Evolutionary conservation across 2,888 invertebrate genomes (phyloP), one percentile per base, ranked within the genome.

Genomic region (Patella ulyssiponensis): DNA sequence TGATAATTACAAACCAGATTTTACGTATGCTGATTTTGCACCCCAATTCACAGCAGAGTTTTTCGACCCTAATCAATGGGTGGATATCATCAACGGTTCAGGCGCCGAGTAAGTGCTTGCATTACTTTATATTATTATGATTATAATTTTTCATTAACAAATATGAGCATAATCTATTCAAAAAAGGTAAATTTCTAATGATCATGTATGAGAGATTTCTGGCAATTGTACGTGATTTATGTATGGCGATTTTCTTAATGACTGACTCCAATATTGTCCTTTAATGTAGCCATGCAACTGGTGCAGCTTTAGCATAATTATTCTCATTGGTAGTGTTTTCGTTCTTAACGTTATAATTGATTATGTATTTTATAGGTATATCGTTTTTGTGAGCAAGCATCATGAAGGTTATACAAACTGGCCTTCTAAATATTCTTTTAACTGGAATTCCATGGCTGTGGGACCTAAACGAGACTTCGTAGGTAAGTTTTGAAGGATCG

Each of bases 21-120:
- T 96, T 88, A 95, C 95, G 0, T 99, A 98, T 92, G 97, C 97
- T 88, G 96, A 98, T 78, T 98, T 98, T 92, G 98, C 95, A 0
- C 94, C 94, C 27, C 74, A 96, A 88, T 98, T 98, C 87, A 97
- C 95, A 69, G 88, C 97, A 0, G 97, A 97, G 91, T 95, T 98
- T 87, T 98, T 95, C 88, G 94, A 98, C 90, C 94, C 98, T 0
- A 92, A 94, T 0, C 93, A 95, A 86, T 98, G 98, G 97, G 96
- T 96, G 0, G 92, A 95, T 76, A 92, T 98, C 14, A 96, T 98
- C 87, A 91, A 94, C 73, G 94, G 94, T 80, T 94, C 98, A 69
- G 98, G 98, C 73, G 98, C 98, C 71, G 96, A 94, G 90, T 90
- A 92, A 92, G 77, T 17, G 69, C 58, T 70, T 69, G 27, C 4